Percentiles rank a stretch among this genome's conserved stretches.
Evolutionary conservation across 1,140 invertebrate species (phyloP).

Genomic region (Halictus rubicundus): DNA sequence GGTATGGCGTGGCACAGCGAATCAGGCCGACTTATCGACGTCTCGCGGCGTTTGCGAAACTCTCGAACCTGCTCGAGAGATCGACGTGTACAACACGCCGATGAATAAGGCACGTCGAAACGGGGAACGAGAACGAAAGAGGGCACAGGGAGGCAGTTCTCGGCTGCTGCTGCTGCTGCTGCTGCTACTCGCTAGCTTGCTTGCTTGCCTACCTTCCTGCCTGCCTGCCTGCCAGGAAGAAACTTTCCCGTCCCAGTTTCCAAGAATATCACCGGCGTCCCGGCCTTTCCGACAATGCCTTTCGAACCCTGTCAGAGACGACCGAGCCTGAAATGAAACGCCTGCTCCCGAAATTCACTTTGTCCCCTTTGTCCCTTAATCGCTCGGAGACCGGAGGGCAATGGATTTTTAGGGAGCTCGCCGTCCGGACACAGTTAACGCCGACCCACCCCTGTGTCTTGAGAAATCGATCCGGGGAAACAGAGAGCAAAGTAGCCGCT

Average conservation of each 20-base stretch:
- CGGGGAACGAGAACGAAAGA: not conserved
- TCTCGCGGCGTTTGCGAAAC: not conserved
- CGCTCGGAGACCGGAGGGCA: slow-evolving; percentile 10
- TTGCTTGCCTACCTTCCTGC: not conserved
- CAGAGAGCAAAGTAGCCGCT: no score
- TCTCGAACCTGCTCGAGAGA: not conserved
- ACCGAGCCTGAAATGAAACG: slow-evolving; percentile 10
- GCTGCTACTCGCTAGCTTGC: no score
- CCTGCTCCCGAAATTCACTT: slow-evolving; percentile 18
- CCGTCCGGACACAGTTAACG: no score
- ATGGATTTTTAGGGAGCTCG: no score
- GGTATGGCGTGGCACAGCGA: not conserved
- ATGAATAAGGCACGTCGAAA: slow-evolving; percentile 30
- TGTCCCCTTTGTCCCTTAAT: slow-evolving; percentile 31
- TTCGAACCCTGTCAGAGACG: slow-evolving; percentile 26
- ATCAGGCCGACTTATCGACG: slow-evolving; percentile 14
- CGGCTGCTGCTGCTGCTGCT: no score
- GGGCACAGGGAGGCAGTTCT: no score
- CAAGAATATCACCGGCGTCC: slow-evolving; percentile 55
- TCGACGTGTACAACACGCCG: slow-evolving; percentile 17
- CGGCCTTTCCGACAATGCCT: slow-evolving; percentile 41
- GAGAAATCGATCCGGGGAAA: no score
- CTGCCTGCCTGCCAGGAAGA: slow-evolving; percentile 19
- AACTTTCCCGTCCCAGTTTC: slow-evolving; percentile 54
- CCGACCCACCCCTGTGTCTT: no score